Conservation (phyloP, 2,113 vertebrate genomes). For the Tringa solitaria region DNA sequence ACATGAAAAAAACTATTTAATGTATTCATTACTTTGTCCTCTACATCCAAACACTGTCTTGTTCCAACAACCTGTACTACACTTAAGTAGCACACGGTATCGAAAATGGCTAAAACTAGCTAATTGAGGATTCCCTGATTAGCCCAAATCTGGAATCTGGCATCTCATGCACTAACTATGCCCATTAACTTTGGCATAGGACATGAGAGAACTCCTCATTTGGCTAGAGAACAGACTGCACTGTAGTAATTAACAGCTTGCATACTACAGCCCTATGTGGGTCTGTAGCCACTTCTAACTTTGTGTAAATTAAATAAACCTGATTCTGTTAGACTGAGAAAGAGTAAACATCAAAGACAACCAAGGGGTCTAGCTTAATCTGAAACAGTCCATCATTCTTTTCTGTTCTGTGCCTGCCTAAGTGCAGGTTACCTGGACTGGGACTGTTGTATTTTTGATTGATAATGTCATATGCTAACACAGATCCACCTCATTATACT, state of each 20-base stretch:
- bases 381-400: not conserved
- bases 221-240: not conserved
- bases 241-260: not conserved
- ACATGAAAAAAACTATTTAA: not conserved
- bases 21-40: not conserved
- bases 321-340: not conserved
- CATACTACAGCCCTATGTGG: not conserved
- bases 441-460: not conserved
- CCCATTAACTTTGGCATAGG: not conserved
- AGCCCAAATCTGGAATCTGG: not conserved
- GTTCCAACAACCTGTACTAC: not conserved
- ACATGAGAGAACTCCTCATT: not conserved
- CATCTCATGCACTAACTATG: not conserved
- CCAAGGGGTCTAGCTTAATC: not conserved
- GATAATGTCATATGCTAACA: conserved; percentile 17
- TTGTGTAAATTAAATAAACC: not conserved
- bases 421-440: not conserved
- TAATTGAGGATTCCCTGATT: not conserved
- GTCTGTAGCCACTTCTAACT: not conserved
- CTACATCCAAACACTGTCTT: not conserved
- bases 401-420: not conserved
- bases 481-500: conserved; percentile 27
- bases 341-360: not conserved
- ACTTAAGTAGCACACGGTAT: not conserved
- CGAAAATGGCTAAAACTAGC: not conserved